A percentile compares a stretch with the other conserved stretches of the same genome.
These are phyloP conservation scores for Zophobas morio DNA, from an alignment of 1,140 invertebrate species.

Conservation along the genomic window DNA sequence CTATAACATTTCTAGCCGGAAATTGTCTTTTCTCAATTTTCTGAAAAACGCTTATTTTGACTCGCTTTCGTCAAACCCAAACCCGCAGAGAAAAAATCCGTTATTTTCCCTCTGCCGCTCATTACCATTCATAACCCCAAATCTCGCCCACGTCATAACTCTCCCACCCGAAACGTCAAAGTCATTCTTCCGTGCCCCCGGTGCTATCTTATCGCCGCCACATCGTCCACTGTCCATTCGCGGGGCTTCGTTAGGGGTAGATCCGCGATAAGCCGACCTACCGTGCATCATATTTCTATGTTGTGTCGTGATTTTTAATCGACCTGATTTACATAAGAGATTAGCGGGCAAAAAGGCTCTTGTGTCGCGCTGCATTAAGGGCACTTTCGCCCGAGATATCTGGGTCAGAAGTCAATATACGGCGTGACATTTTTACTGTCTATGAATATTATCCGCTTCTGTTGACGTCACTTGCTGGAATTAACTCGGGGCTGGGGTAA, in stretches of 20 bases:
- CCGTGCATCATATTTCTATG: slow-evolving; percentile 61
- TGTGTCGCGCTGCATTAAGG: slow-evolving; percentile 32
- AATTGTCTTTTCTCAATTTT: too few relatives aligned
- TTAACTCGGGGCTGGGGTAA: slow-evolving; percentile 38
- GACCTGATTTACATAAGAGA: slow-evolving; percentile 60
- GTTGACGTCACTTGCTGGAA: slow-evolving; percentile 45
- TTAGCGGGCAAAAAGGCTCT: slow-evolving; percentile 45
- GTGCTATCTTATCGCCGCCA: slow-evolving; percentile 46
- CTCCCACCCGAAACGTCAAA: slow-evolving; percentile 42
- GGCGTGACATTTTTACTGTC: slow-evolving; percentile 47
- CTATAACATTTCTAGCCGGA: too few relatives aligned
- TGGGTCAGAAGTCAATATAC: slow-evolving; percentile 46
- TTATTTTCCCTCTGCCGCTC: too few relatives aligned
- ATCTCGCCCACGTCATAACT: slow-evolving; percentile 50
- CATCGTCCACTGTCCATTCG: slow-evolving; percentile 55
- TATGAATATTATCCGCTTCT: slow-evolving; percentile 48
- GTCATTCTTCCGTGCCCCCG: slow-evolving; percentile 51
- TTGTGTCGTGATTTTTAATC: slow-evolving; percentile 61
- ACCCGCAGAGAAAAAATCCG: too few relatives aligned
- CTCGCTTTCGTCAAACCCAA: too few relatives aligned
- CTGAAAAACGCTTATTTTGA: too few relatives aligned
- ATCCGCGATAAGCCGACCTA: slow-evolving; percentile 51
- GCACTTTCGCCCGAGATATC: slow-evolving; percentile 30
- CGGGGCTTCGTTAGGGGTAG: slow-evolving; percentile 48
- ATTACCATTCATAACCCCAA: slow-evolving; percentile 6